A percentile compares a stretch with the other conserved stretches of the same genome.
Evolutionary conservation across 1,140 invertebrate species (phyloP).

Genomic region (Eumeta japonica): DNA sequence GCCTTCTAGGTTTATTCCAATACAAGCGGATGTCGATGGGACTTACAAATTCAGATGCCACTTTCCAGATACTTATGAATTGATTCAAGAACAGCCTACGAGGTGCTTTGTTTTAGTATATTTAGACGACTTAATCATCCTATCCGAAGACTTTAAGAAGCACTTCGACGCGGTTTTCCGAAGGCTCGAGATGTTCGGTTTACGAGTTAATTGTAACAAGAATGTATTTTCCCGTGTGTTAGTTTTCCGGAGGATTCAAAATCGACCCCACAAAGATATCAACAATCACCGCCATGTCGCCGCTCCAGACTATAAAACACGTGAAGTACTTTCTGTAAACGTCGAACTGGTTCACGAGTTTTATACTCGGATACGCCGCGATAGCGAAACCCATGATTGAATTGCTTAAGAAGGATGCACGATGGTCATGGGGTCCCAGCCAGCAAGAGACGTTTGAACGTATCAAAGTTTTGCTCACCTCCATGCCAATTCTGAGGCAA

Average conservation of each 20-base stretch:
- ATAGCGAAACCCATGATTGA: conserved; percentile 9
- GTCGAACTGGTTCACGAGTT: conserved; percentile 10
- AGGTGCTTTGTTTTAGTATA: conserved; percentile 18
- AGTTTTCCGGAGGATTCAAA: conserved; percentile 8
- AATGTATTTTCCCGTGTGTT: conserved; percentile 18
- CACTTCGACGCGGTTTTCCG: conserved; percentile 11
- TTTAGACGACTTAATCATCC: conserved; percentile 35
- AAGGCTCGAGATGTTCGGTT: conserved; percentile 10
- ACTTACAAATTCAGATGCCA: too few species aligned
- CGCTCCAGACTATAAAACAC: conserved; percentile 14
- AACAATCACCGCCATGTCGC: conserved; percentile 7
- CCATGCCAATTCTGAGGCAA: too few species aligned
- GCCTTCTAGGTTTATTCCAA: too few species aligned
- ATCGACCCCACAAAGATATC: conserved; percentile 21
- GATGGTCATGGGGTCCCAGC: conserved; percentile 6
- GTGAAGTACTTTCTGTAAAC: conserved; percentile 18
- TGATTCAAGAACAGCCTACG: conserved; percentile 7
- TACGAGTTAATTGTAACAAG: conserved; percentile 25
- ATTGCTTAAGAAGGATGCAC: conserved; percentile 8
- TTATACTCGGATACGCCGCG: conserved; percentile 9
- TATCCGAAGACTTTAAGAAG: conserved; percentile 11
- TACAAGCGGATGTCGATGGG: too few species aligned
- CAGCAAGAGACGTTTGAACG: conserved; percentile 9
- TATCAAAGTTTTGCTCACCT: conserved; percentile 4
- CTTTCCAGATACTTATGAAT: conserved; percentile 27